Base-by-base conservation (phyloP, 2,113 vertebrate species). In the Balaeniceps rex region DNA sequence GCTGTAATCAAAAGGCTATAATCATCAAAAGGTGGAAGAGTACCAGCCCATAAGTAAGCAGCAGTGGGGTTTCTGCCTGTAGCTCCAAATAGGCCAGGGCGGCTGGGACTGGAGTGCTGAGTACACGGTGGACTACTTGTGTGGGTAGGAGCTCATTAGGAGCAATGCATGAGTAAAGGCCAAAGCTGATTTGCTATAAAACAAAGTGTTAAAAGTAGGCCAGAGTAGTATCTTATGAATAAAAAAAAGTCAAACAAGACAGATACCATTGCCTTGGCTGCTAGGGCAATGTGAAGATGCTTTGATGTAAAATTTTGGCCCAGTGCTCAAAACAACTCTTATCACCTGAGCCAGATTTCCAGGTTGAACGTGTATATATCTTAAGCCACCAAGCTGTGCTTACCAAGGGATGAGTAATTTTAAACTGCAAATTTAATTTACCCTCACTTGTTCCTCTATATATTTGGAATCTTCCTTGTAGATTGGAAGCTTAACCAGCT, bases 1-100 rank as follows among this genome's bases (percentile, higher is more conserved):
- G 92, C 76, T 94, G 42, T 92, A 87, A 64, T 92, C 86, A 95
- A 94, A 94, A 57, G 42, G 29, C 52, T 96, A 1, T 80, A 78
- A 57, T 88, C 80, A 92, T 94, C 93, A 96, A 93, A 97, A 91
- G 69, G 54, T 85, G 66, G 74, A 88, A 84, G 80, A 69, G 31
- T 75, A 79, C 33, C 58, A 94, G 44, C 88, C 81, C 88, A 90
- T 22, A 11, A 69, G 49, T 89, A 85, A 94, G 84, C 33, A 31
- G 44, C 12, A 33, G 69, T 72, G n/a, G 21, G 52, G 12, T 4
- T 91, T 96, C 92, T 91, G 92, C 61, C 40, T 82, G 65, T 79
- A 89, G 69, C 74, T 87, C 44, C 23, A 49, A 66, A 85, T 18
- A 65, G 36, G 51, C 69, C 19, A 34, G 55, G 14, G 33, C 1